Evolutionary conservation across 2,888 invertebrate species (phyloP).

Genomic region (Piscicola geometra): DNA sequence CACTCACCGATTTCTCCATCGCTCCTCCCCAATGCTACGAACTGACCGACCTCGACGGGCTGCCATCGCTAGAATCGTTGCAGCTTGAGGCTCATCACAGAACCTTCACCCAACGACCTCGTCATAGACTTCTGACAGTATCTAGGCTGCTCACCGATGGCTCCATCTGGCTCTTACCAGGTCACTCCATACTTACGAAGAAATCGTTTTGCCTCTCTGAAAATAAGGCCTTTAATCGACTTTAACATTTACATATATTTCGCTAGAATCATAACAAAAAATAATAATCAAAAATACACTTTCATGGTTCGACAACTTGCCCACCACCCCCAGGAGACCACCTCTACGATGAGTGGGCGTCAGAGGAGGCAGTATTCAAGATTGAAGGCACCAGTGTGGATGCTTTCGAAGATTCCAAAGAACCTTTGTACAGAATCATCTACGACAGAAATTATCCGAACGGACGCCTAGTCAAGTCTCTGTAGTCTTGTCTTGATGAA

Average conservation of each 20-base stretch:
- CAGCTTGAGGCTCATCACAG: background rate
- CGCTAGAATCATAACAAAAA: too few species aligned
- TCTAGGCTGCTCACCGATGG: background rate
- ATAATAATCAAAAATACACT: too few species aligned
- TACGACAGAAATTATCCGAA: too few species aligned
- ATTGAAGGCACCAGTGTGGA: too few species aligned
- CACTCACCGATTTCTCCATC: background rate
- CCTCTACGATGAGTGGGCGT: background rate
- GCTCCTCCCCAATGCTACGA: background rate
- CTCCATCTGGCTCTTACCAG: background rate
- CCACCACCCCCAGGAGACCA: conserved; percentile 1
- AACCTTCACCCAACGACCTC: background rate
- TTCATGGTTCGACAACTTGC: too few species aligned
- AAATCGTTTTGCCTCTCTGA: too few species aligned
- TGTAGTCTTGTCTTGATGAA: too few species aligned
- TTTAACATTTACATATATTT: too few species aligned
- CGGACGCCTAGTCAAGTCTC: too few species aligned
- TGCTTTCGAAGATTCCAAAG: background rate
- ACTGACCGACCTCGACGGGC: background rate
- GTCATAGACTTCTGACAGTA: background rate
- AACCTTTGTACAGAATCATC: too few species aligned
- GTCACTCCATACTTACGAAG: too few species aligned
- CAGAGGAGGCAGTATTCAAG: background rate
- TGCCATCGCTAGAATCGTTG: background rate
- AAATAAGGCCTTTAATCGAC: too few species aligned